These are phyloP conservation scores for Perca fluviatilis DNA, from an alignment of 2,113 vertebrate species.

Conservation along the genomic window DNA sequence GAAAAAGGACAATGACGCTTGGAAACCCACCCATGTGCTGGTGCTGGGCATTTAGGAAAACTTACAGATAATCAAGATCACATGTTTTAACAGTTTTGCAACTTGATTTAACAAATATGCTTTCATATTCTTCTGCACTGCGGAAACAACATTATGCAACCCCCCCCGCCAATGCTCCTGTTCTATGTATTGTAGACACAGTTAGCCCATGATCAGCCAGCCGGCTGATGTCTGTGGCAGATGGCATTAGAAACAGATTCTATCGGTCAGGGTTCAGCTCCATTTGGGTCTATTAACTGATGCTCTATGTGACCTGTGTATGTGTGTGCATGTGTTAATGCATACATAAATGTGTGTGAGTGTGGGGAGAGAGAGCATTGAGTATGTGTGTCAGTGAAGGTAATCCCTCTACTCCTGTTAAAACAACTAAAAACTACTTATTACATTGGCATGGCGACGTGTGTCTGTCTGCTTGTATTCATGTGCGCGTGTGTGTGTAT, in stretches of 20 bases:
- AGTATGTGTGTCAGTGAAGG: neutral
- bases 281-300: conserved; percentile 69
- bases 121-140: neutral
- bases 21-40: neutral
- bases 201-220: conserved; percentile 14
- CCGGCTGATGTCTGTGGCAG: conserved; percentile 59
- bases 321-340: conserved; percentile 22
- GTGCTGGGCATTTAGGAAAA: neutral
- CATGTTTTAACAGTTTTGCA: neutral
- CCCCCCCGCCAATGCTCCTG: neutral
- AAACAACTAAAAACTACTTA: conserved; percentile 4
- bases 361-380: neutral
- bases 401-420: conserved; percentile 5
- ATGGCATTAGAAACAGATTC: conserved; percentile 73
- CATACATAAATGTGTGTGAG: neutral
- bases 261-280: conserved; percentile 61
- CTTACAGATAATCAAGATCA: neutral
- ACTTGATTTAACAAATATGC: neutral
- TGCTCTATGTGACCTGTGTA: conserved; percentile 53
- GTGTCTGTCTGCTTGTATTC: neutral
- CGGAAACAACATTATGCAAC: conserved; percentile 5
- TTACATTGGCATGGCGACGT: neutral
- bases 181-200: conserved; percentile 18
- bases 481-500: neutral
- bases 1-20: neutral